Conservation (phyloP, 2,113 vertebrate genomes). For the Raja brachyura region DNA sequence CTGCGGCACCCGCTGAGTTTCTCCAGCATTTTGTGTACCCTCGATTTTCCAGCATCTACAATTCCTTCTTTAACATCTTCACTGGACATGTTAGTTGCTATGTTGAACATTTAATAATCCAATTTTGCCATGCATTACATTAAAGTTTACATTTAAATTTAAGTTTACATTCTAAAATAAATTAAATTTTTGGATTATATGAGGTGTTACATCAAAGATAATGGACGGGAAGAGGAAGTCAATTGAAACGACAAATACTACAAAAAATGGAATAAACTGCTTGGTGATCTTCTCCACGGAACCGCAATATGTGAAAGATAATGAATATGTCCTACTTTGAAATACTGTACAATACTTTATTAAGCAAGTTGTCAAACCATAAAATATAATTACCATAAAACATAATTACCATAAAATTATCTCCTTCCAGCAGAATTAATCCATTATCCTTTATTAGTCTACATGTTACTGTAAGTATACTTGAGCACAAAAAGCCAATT, state of each 20-base stretch:
- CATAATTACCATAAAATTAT: conserved; percentile 20
- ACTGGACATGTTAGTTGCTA: no score
- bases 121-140: not conserved
- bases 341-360: not conserved
- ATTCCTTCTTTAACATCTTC: no score
- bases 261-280: not conserved
- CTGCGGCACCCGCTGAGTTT: no score
- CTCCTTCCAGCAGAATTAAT: conserved; percentile 23
- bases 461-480: not conserved
- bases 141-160: not conserved
- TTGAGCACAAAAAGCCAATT: conserved; percentile 24
- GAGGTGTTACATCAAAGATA: not conserved
- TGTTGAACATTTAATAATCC: not conserved
- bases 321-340: not conserved
- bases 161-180: not conserved
- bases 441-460: conserved; percentile 4
- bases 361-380: not conserved
- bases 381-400: conserved; percentile 24
- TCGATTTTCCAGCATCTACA: no score
- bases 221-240: not conserved
- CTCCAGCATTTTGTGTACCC: no score
- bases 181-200: not conserved
- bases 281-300: not conserved
- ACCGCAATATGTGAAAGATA: not conserved
- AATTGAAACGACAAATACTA: not conserved